Base-by-base conservation (phyloP, 1,140 invertebrate species). In the Chrysomallon squamiferum region DNA sequence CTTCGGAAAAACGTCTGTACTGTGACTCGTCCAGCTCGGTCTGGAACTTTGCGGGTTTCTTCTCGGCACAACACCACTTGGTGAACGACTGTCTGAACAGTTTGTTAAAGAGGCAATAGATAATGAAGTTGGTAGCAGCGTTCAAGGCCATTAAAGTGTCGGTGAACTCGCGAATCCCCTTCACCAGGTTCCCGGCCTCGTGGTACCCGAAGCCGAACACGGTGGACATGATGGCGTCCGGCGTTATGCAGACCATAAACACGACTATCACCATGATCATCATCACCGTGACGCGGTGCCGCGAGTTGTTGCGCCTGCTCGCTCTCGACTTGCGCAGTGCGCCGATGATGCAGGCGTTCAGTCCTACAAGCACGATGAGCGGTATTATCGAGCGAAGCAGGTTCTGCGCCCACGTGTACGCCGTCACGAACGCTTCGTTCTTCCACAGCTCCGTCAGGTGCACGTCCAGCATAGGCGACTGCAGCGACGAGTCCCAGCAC, bases 61-160 rank as follows among this genome's bases (percentile, higher is more conserved):
- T 38, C 11, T 29, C 25, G 2, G 30, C 54, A 29, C 80, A 82
- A 57, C 76, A 81, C 13, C 80, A 41, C 18, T 66, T 60, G 11
- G 54, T 58, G 64, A 78, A 83, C 25, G 74, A 72, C 38, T 76
- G 59, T 30, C 91, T 86, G 83, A 92, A 93, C 69, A 91, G 91
- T 79, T 91, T 89, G 69, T 90, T 92, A 71, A 93, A 88, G n/a
- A 90, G 88, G 75, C 91, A 92, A 81, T 93, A 93, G 59, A 93
- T 84, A 57, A 93, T 85, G 84, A 93, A 93, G 85, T 93, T 93
- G 7, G 90, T 87, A 1, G 85, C 85, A 2, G 92, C 90, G 84
- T 93, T 93, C 41, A 93, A 81, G 27, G 89, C 87, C n/a, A 91
- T 83, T 33, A 93, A 81, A 27, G 92, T 87, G 81, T 93, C 93